A percentile compares a stretch with the other conserved stretches of the same genome.
These are phyloP conservation scores for Misgurnus anguillicaudatus DNA, from an alignment of 2,113 vertebrate genomes.

Conservation along the genomic window DNA sequence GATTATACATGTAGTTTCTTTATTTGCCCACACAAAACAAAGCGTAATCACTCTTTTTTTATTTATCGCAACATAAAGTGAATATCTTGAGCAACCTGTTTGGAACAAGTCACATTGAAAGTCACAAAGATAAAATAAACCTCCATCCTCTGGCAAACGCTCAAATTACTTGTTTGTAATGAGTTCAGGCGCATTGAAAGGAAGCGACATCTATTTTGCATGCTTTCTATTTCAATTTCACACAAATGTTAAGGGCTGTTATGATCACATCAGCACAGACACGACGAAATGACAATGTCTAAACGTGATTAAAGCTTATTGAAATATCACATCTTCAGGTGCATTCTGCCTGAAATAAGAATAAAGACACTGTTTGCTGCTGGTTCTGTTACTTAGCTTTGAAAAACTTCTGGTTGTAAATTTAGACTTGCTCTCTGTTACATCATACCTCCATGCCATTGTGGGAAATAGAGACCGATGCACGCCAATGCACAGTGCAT, in stretches of 20 bases:
- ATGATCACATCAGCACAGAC: slow-evolving; percentile 26
- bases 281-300: slow-evolving; percentile 4
- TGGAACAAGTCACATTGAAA: slow-evolving; percentile 45
- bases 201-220: slow-evolving; percentile 38
- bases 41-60: slow-evolving; percentile 19
- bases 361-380: background rate
- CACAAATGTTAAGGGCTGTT: slow-evolving; percentile 25
- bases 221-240: slow-evolving; percentile 38
- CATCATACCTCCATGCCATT: background rate
- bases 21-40: slow-evolving; percentile 1
- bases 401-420: background rate
- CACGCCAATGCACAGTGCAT: background rate
- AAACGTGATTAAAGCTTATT: slow-evolving; percentile 39
- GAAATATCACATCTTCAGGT: slow-evolving; percentile 21
- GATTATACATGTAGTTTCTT: background rate
- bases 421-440: background rate
- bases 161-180: slow-evolving; percentile 38
- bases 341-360: background rate
- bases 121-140: slow-evolving; percentile 43
- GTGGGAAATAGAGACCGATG: background rate
- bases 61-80: slow-evolving; percentile 39
- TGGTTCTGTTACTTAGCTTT: background rate
- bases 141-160: slow-evolving; percentile 4
- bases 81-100: slow-evolving; percentile 38
- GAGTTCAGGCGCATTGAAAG: slow-evolving; percentile 1